Evolutionary conservation across 2,113 vertebrate species (phyloP).

Genomic region (Halichoeres trimaculatus): DNA sequence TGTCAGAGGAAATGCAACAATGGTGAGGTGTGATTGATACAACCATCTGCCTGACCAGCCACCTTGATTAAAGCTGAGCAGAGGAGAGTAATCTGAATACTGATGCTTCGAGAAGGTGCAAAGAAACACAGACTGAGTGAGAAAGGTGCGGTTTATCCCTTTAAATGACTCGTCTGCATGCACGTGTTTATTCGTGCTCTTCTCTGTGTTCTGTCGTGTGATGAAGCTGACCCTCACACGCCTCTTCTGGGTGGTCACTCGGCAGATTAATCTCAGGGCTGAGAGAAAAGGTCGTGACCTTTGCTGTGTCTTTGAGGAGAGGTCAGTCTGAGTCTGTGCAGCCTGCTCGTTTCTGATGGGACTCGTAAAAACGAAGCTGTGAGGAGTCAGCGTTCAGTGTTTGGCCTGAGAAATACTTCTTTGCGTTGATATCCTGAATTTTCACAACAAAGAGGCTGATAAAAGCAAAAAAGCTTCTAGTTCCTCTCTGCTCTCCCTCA

Average conservation of each 20-base stretch:
- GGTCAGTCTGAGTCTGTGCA: constrained; percentile 37
- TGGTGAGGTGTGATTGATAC: constrained; percentile 67
- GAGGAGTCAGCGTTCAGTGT: not conserved
- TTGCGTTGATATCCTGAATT: too few species aligned
- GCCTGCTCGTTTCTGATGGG: constrained; percentile 30
- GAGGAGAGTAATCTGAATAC: constrained; percentile 24
- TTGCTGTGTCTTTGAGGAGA: constrained; percentile 59
- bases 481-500: constrained; percentile 10
- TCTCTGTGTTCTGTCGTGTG: not conserved
- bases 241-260: constrained; percentile 56
- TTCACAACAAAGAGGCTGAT: too few species aligned
- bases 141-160: too few species aligned
- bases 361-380: constrained; percentile 25
- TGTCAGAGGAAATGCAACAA: constrained; percentile 53
- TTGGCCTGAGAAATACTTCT: not conserved
- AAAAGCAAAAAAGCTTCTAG: too few species aligned
- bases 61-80: constrained; percentile 42
- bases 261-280: constrained; percentile 47
- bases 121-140: too few species aligned
- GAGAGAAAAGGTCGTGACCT: constrained; percentile 63
- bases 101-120: not conserved
- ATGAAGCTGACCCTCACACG: constrained; percentile 18
- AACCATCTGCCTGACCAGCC: constrained; percentile 73
- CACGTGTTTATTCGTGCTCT: not conserved
- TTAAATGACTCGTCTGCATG: not conserved